Conservation (phyloP, 2,113 vertebrate genomes). For the Sialia sialis region DNA sequence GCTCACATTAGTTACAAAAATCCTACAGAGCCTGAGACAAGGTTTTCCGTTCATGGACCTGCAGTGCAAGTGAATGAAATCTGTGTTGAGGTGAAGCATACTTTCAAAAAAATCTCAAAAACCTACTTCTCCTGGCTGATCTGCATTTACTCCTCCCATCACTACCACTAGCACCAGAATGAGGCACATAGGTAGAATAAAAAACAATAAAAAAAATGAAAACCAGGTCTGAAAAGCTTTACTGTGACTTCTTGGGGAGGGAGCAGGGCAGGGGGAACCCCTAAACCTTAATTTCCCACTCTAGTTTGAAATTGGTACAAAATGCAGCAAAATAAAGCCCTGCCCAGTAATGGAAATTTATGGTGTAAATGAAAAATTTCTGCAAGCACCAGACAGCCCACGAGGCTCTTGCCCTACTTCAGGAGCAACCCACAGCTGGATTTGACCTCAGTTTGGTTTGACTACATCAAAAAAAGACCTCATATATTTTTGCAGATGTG, state of each 20-base stretch:
- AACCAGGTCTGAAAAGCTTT: neutral
- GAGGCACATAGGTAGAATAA: neutral
- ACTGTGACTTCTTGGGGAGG: neutral
- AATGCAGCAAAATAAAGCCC: neutral
- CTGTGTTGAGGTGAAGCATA: neutral
- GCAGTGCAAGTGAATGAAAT: neutral
- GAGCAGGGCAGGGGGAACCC: neutral
- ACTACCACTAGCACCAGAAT: neutral
- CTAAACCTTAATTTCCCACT: neutral
- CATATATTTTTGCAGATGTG: rapidly evolving
- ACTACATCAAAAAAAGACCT: neutral
- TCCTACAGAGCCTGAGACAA: neutral
- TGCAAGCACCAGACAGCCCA: neutral
- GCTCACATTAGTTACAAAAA: neutral
- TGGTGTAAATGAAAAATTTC: rapidly evolving
- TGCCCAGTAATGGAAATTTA: neutral
- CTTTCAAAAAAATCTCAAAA: neutral
- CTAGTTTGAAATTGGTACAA: neutral
- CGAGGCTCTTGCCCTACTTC: neutral
- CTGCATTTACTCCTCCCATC: neutral
- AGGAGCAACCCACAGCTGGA: neutral
- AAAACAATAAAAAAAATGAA: neutral
- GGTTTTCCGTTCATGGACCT: neutral
- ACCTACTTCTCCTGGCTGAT: neutral
- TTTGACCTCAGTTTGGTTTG: rapidly evolving